Percentiles rank a stretch among this genome's conserved stretches.
Evolutionary conservation across 2,113 vertebrate genomes (phyloP).

Genomic region (Mirounga angustirostris): DNA sequence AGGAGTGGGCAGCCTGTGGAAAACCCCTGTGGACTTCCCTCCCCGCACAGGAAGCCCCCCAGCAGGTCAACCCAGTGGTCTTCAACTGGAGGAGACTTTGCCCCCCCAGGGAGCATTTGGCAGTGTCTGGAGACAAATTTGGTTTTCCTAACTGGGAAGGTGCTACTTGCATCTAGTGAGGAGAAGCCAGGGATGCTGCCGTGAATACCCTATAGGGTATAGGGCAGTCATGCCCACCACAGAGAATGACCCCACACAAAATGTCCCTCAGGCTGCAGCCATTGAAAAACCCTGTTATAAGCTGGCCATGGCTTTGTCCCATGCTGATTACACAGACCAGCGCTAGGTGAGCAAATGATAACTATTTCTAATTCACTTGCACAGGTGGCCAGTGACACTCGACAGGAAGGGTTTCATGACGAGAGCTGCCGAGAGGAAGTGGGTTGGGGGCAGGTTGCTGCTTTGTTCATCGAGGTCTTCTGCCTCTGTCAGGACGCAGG

Average conservation of each 20-base stretch:
- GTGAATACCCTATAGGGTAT: not conserved
- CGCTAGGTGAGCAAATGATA: not conserved
- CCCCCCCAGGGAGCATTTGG: not conserved
- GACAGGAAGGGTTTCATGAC: not conserved
- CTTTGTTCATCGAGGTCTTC: not conserved
- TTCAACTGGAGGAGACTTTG: not conserved
- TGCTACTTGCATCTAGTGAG: not conserved
- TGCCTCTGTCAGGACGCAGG: not conserved
- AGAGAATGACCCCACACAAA: not conserved
- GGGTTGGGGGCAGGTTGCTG: not conserved
- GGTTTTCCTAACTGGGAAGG: not conserved
- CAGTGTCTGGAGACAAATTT: not conserved
- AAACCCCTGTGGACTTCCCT: not conserved
- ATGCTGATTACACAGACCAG: not conserved
- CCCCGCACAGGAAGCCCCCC: not conserved
- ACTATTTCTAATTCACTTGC: not conserved
- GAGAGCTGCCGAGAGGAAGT: slow-evolving; percentile 39
- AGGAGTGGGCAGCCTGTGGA: accelerated
- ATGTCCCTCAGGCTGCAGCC: not conserved
- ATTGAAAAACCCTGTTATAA: not conserved
- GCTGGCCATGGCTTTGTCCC: too few species aligned
- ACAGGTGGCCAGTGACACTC: not conserved
- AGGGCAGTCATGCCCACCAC: not conserved
- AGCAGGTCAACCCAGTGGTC: not conserved
- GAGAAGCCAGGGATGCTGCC: not conserved